Evolutionary conservation across 2,113 vertebrate genomes (phyloP).

Genomic region (Gracilinanus agilis): DNA sequence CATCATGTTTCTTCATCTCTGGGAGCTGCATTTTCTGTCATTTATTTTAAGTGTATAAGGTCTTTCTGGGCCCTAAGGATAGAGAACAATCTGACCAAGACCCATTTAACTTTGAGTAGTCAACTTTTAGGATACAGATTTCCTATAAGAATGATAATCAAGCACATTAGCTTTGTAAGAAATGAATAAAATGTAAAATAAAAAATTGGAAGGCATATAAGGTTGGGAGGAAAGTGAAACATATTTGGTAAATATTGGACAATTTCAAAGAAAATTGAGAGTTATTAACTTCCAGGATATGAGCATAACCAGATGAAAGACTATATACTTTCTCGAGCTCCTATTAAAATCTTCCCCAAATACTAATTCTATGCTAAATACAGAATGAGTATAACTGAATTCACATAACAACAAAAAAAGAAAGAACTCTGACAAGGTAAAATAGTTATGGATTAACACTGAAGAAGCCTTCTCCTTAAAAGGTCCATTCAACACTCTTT

Average conservation of each 20-base stretch:
- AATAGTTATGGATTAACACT: neutral
- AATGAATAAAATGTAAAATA: neutral
- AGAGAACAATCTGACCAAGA: neutral
- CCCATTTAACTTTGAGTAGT: neutral
- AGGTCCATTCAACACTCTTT: neutral
- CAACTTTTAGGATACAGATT: neutral
- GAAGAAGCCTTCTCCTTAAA: neutral
- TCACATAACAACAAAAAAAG: neutral
- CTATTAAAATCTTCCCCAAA: neutral
- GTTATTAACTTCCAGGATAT: neutral
- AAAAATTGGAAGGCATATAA: neutral
- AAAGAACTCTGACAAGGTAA: neutral
- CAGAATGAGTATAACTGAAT: neutral
- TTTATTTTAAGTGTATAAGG: neutral
- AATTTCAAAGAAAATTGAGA: neutral
- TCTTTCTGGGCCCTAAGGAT: neutral
- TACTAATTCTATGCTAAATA: neutral
- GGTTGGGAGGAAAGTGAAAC: neutral
- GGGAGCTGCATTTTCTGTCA: neutral
- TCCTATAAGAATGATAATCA: neutral
- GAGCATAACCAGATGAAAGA: neutral
- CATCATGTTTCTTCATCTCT: neutral
- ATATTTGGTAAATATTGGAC: neutral
- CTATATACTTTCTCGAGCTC: neutral
- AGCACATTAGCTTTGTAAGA: neutral